Evolutionary conservation across 2,797 vertebrate genomes (phyloP), one percentile per base, ranked within the genome.

Genomic region (Sebastes jordani): DNA sequence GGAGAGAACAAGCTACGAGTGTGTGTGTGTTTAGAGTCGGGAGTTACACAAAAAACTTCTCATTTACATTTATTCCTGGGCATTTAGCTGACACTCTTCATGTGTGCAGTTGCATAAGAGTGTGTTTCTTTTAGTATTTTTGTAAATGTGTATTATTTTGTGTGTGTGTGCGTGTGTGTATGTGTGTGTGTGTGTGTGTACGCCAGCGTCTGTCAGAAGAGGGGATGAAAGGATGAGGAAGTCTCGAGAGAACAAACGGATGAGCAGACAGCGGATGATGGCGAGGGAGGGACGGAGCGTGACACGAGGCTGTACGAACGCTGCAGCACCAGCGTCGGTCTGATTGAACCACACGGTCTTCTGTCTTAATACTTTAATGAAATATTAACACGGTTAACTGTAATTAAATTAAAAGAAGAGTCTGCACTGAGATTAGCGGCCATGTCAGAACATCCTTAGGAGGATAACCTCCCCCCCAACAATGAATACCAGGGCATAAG

Each of bases 341-440:
- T 89, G 88, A 93, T 92, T 90, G 90, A 93, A 94, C 91, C 83
- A 85, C 86, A 83, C 84, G 74, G 78, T 90, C 88, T 90, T 91
- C 87, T 76, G 82, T 88, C 88, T 38, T 94, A 94, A 95, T 94
- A 92, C 89, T 92, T 91, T 95, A 93, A 95, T 95, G 88, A 94
- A 95, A 93, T 93, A 94, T 94, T 94, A 94, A 95, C 94, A 89
- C 88, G 84, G 84, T 91, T 86, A 90, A 91, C 84, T 93, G 91
- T 93, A 94, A 95, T 95, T 95, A 92, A 94, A 95, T 95, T 92
- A 94, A 95, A 93, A 89, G 92, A 91, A 92, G 93, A 93, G 91
- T 88, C 59, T 78, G 88, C 89, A 82, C 80, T 89, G 86, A 92
- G 94, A 95, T 95, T 95, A 95, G 80, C 66, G 81, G 87, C 86